Percentiles rank a stretch among this genome's conserved stretches.
Conservation (phyloP, 2,888 invertebrate species). For the Dexiosoma caninum region DNA sequence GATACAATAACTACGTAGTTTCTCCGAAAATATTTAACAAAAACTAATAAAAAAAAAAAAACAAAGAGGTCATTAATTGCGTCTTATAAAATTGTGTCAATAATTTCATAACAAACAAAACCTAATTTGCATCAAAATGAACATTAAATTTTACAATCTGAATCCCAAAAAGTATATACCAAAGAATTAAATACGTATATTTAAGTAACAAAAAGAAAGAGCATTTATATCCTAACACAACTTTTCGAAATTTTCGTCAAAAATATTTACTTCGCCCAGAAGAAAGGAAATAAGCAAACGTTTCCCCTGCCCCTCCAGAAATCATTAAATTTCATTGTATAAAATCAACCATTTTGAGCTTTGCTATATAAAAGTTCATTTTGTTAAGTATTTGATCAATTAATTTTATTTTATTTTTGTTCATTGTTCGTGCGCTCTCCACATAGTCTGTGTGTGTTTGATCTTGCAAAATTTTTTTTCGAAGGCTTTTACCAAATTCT, state of each 20-base stretch:
- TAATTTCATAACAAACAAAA: conserved; percentile 42
- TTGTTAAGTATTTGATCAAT: conserved; percentile 38
- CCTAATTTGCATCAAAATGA: conserved; percentile 2
- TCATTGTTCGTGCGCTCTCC: conserved; percentile 68
- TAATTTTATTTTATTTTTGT: conserved; percentile 60
- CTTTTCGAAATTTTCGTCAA: neutral
- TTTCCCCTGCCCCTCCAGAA: no score
- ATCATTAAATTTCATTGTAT: neutral
- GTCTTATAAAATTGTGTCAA: conserved; percentile 55
- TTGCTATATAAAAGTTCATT: conserved; percentile 49
- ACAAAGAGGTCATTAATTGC: conserved; percentile 54
- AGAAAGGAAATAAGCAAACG: no score
- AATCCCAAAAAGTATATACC: conserved; percentile 22
- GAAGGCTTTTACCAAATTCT: conserved; percentile 42
- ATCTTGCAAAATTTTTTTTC: conserved; percentile 57
- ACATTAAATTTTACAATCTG: conserved; percentile 18
- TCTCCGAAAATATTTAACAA: neutral
- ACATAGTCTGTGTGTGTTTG: conserved; percentile 56
- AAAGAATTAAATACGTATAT: neutral
- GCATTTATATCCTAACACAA: neutral
- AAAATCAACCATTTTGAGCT: conserved; percentile 18
- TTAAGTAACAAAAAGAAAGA: conserved; percentile 31
- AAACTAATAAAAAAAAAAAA: no score
- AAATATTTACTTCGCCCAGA: neutral
- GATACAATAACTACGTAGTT: no score